Base-by-base conservation (phyloP, 2,888 invertebrate genomes). In the Diarsia rubi region DNA sequence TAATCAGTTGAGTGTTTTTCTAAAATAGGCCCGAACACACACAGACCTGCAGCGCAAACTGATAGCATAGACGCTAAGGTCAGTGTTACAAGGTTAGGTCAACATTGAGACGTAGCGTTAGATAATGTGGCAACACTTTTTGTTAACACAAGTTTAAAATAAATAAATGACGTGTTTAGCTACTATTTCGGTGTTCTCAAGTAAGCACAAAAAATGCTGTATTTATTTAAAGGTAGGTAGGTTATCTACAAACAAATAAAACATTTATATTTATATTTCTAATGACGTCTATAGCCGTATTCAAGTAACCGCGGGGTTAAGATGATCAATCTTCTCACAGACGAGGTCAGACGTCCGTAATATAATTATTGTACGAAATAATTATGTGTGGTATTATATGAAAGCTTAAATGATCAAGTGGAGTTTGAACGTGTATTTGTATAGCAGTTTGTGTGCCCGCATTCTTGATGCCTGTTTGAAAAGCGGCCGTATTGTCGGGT, bases 11-110 rank as follows among this genome's bases (percentile, higher is more conserved):
- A 84, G 69, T 82, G 64, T 60, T 75, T 75, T 67, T 47, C 27
- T 73, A 68, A 69, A 81, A 76, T 62, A 69, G 19, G 57, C 85
- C 76, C 73, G 69, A 42, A 71, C 37, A 63, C 16, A 66, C 27
- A 66, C n/a, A 79, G 24, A 45, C 57, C 57, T 16, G 37, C 52
- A 54, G 27, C 19, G 37, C 42, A 21, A 54, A 21, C 75, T 73
- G 84, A 84, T 82, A 75, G 62, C 66, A 77, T 45, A 63, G 47
- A 21, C 12, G 45, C 21, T 82, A 70, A 76, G 79, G 80, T 87
- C 73, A 87, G 62, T 68, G 76, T 73, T 78, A 85, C 87, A 85
- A 87, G 85, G 82, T 71, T 76, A 73, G 85, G 79, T 80, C 76
- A 78, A 66, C 78, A 73, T 42, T 62, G 21, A 62, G 59, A 63